These are phyloP conservation scores for Centrocercus urophasianus DNA, from an alignment of 2,113 vertebrate species.

Conservation along the genomic window DNA sequence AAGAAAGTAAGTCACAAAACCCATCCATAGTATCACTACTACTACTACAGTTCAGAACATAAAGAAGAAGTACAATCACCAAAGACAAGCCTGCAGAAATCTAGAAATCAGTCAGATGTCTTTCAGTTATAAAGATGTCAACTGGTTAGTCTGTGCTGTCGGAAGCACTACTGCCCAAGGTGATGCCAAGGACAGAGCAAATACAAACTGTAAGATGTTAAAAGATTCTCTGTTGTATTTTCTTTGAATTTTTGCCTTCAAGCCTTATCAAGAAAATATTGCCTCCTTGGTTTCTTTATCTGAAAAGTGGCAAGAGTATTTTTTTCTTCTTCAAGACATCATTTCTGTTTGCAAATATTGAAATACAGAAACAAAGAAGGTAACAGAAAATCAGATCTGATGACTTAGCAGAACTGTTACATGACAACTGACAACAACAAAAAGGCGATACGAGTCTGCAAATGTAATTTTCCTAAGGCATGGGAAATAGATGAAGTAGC, in stretches of 20 bases:
- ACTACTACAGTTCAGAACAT: background rate
- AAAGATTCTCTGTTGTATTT: background rate
- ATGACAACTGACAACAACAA: background rate
- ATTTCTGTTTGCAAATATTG: background rate
- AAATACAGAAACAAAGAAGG: background rate
- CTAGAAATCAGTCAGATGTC: background rate
- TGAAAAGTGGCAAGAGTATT: background rate
- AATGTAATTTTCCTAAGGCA: background rate
- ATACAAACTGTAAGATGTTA: background rate
- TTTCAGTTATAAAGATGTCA: background rate
- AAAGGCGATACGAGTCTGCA: constrained; percentile 2
- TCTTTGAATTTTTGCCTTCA: background rate
- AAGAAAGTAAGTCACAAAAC: background rate
- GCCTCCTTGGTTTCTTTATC: background rate
- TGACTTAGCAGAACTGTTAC: constrained; percentile 6
- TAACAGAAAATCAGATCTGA: background rate
- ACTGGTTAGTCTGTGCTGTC: background rate
- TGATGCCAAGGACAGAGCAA: background rate
- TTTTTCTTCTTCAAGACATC: background rate
- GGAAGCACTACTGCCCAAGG: background rate
- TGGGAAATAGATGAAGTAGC: background rate
- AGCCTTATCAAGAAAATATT: background rate
- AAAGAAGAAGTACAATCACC: background rate
- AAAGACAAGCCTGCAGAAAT: background rate
- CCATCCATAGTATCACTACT: background rate